Evolutionary conservation across 2,888 invertebrate species (phyloP).

Genomic region (Malacosoma neustria): DNA sequence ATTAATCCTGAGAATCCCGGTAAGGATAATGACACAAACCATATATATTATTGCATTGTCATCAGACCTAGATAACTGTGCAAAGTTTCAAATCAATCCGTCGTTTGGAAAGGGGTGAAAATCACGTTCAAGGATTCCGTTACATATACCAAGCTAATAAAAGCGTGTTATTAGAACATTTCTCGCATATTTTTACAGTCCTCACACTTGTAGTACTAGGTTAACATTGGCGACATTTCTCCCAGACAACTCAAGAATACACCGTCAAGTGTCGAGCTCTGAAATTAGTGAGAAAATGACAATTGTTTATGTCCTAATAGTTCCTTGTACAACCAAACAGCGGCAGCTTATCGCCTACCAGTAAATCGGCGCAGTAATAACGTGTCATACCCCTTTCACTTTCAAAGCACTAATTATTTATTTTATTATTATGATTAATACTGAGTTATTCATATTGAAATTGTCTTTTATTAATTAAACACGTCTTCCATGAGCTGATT

Average conservation of each 20-base stretch:
- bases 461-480: background rate
- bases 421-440: background rate
- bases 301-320: conserved; percentile 2
- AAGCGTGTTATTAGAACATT: no score
- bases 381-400: background rate
- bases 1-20: no score
- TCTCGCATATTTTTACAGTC: background rate
- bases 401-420: background rate
- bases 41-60: no score
- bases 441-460: background rate
- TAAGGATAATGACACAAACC: no score
- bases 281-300: background rate
- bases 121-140: no score
- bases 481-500: background rate
- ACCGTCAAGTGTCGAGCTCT: background rate
- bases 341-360: background rate
- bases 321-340: background rate
- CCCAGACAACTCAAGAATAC: background rate
- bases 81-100: no score
- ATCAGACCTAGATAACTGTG: no score
- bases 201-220: background rate
- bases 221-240: background rate
- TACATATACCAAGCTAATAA: no score
- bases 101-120: no score
- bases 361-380: background rate